Conservation (phyloP, 2,888 invertebrate species). For the Morinoia aosen region DNA sequence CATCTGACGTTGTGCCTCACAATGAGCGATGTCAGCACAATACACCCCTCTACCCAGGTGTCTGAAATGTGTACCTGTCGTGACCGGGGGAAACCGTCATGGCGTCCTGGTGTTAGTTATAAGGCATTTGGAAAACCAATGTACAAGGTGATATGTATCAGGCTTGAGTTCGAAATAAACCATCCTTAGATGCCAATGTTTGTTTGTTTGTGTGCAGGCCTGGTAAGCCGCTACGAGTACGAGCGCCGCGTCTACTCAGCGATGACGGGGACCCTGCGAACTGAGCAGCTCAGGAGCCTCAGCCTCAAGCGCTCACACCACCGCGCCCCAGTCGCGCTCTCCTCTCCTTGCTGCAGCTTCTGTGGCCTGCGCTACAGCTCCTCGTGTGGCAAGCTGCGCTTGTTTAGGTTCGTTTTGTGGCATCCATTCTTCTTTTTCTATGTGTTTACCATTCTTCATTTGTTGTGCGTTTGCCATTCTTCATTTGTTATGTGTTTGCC, state of each 20-base stretch:
- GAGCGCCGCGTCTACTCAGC: not conserved
- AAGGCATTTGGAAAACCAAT: no score
- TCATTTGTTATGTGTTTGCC: not conserved
- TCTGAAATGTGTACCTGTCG: no score
- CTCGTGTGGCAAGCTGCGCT: not conserved
- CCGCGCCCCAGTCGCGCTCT: not conserved
- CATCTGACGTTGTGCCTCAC: no score
- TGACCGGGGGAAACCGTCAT: no score
- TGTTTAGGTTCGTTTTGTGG: not conserved
- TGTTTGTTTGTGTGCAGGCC: no score
- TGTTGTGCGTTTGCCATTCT: not conserved
- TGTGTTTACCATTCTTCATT: no score
- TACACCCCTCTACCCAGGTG: no score
- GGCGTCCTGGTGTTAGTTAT: no score
- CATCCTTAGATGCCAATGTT: no score
- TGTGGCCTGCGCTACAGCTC: conserved; percentile 7
- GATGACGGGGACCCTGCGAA: not conserved
- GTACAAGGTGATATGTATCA: no score
- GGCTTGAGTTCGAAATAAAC: no score
- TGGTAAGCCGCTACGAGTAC: conserved; percentile 35
- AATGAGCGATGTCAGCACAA: no score
- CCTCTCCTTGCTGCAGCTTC: not conserved
- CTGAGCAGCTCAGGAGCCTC: not conserved
- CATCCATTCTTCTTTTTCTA: not conserved
- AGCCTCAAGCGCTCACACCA: not conserved